phyloP scores from a whole-genome alignment of 1,140 invertebrate species.

The Pantala flavescens region DNA sequence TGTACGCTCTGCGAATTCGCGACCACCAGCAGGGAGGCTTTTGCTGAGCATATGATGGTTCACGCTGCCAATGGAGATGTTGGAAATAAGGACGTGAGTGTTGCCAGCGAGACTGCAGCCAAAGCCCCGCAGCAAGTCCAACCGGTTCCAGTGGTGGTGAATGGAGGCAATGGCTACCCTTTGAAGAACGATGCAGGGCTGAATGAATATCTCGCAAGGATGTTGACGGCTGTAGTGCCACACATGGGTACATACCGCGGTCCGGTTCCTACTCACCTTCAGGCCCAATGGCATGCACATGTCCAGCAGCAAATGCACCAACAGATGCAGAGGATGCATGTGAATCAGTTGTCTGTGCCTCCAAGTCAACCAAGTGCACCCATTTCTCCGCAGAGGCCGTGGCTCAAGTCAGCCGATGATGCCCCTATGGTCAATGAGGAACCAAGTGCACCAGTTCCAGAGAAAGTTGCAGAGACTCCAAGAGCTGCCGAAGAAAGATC shows the following conservation, averaged over 20 bases:
- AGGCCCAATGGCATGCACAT: conserved; percentile 1
- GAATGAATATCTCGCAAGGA: conserved; percentile 25
- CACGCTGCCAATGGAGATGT: conserved; percentile 27
- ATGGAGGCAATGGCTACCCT: background rate
- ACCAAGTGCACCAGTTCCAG: conserved; percentile 13
- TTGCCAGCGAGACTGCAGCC: background rate
- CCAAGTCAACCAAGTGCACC: background rate
- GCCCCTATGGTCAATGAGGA: background rate
- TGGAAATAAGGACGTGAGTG: background rate
- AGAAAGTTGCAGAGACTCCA: conserved; percentile 18
- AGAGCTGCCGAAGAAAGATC: background rate
- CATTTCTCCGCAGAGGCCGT: background rate
- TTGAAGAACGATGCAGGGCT: background rate
- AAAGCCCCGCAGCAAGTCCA: background rate
- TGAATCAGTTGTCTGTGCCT: background rate
- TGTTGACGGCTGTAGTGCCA: conserved; percentile 13
- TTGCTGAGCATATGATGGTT: conserved; percentile 35
- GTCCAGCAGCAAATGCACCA: conserved; percentile 18
- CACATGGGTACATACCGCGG: background rate
- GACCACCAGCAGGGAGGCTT: conserved; percentile 30
- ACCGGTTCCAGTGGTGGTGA: background rate
- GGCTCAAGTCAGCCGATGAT: background rate
- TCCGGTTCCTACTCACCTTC: background rate
- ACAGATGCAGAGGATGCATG: background rate
- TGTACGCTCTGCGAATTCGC: conserved; percentile 38